Evolutionary conservation across 2,113 vertebrate species (phyloP).

Genomic region (Pterophyllum scalare): DNA sequence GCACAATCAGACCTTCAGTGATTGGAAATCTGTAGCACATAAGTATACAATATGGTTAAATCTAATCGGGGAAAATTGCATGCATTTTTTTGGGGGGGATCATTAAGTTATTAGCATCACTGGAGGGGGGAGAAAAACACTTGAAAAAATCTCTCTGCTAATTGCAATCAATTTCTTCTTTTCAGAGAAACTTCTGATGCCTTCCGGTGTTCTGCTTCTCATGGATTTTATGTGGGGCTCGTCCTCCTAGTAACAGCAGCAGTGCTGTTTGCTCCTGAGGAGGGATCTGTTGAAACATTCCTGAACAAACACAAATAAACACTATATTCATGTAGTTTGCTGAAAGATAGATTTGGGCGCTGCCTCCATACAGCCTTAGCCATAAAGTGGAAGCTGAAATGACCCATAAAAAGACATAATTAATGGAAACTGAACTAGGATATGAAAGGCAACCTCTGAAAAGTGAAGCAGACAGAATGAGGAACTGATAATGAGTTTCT

Average conservation of each 20-base stretch:
- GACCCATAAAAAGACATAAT: constrained; percentile 65
- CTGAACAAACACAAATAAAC: constrained; percentile 25
- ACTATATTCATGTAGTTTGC: background rate
- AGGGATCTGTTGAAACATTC: constrained; percentile 1
- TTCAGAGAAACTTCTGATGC: constrained; percentile 68
- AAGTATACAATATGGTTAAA: constrained; percentile 69
- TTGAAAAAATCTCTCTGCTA: constrained; percentile 67
- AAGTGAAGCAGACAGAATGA: constrained; percentile 58
- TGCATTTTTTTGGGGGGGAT: constrained; percentile 70
- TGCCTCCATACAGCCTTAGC: constrained; percentile 30
- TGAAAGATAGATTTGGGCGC: background rate
- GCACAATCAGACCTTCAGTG: constrained; percentile 48
- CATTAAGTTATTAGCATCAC: constrained; percentile 80
- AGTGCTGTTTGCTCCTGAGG: background rate
- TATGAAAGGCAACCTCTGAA: constrained; percentile 61
- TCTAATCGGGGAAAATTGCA: constrained; percentile 75
- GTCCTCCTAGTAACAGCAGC: constrained; percentile 8
- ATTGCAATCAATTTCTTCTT: constrained; percentile 78
- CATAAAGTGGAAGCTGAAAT: constrained; percentile 36
- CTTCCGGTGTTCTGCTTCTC: constrained; percentile 49
- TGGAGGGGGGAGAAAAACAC: constrained; percentile 77
- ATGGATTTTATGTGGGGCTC: constrained; percentile 44
- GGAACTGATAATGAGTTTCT: constrained; percentile 67
- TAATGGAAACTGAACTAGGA: constrained; percentile 55
- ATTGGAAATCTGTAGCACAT: constrained; percentile 75